Percentiles rank a stretch among this genome's conserved stretches.
phyloP scores from a whole-genome alignment of 2,888 invertebrate genomes.

The Epinotia bilunana region DNA sequence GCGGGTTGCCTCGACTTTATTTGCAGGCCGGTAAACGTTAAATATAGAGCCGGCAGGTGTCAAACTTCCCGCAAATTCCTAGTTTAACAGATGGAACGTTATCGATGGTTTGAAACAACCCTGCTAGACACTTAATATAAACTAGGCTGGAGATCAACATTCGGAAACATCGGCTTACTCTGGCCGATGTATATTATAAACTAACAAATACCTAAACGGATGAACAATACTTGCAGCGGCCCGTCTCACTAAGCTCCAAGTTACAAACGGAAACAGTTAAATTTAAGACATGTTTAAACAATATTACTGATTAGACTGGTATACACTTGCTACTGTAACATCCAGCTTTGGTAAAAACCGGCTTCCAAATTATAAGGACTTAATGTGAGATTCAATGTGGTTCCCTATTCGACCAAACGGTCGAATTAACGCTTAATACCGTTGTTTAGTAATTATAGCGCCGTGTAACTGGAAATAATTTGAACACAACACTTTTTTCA shows the following conservation, averaged over 20 bases:
- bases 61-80: no score
- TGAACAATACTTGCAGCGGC: background rate
- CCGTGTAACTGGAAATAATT: background rate
- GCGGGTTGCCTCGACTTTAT: no score
- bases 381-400: no score
- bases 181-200: background rate
- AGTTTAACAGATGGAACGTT: no score
- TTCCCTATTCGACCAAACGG: no score
- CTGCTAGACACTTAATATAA: background rate
- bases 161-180: background rate
- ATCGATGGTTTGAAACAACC: no score
- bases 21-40: no score
- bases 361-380: no score
- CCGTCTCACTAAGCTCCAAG: background rate
- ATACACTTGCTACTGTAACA: background rate
- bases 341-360: background rate
- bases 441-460: no score
- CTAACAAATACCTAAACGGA: background rate
- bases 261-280: background rate
- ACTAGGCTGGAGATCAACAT: background rate
- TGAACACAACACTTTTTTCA: background rate
- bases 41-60: no score
- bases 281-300: background rate
- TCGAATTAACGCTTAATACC: no score
- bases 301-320: background rate